Evolutionary conservation across 2,797 vertebrate species (phyloP).

Genomic region (Karalla daura): DNA sequence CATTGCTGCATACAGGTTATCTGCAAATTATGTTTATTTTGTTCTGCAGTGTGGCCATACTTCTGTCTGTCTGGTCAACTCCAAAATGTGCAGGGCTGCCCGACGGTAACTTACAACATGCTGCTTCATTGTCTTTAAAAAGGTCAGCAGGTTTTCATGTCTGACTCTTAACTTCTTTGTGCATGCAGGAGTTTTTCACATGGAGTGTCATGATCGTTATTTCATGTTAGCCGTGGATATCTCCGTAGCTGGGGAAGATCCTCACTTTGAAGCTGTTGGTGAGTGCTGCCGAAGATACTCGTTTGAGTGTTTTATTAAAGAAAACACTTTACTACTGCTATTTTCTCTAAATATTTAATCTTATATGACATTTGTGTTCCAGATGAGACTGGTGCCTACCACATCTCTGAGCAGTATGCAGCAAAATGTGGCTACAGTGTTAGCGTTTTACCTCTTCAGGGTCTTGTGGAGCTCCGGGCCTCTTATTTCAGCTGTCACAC

Average conservation of each 20-base stretch:
- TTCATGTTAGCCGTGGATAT: constrained; percentile 62
- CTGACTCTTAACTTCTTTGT: background rate
- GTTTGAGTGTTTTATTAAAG: no score
- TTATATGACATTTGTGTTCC: background rate
- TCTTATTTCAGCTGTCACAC: constrained; percentile 81
- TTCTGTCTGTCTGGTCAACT: constrained; percentile 32
- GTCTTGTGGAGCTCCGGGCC: constrained; percentile 63
- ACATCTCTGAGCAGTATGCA: constrained; percentile 55
- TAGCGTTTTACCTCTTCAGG: constrained; percentile 24
- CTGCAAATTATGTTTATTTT: background rate
- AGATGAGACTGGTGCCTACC: constrained; percentile 54
- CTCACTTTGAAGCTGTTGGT: constrained; percentile 76
- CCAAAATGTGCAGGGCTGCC: constrained; percentile 3
- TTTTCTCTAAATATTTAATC: no score
- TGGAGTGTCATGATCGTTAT: constrained; percentile 72
- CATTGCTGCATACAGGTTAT: background rate
- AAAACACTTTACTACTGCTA: no score
- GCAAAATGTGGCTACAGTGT: constrained; percentile 78
- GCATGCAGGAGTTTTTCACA: constrained; percentile 41
- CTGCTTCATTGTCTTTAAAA: rapidly evolving
- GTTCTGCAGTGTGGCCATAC: constrained; percentile 41
- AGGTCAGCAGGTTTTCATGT: no score
- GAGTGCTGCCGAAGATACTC: no score
- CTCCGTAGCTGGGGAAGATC: constrained; percentile 44
- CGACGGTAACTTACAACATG: constrained; percentile 44